phyloP scores from a whole-genome alignment of 2,113 vertebrate species.

The Mirza zaza region DNA sequence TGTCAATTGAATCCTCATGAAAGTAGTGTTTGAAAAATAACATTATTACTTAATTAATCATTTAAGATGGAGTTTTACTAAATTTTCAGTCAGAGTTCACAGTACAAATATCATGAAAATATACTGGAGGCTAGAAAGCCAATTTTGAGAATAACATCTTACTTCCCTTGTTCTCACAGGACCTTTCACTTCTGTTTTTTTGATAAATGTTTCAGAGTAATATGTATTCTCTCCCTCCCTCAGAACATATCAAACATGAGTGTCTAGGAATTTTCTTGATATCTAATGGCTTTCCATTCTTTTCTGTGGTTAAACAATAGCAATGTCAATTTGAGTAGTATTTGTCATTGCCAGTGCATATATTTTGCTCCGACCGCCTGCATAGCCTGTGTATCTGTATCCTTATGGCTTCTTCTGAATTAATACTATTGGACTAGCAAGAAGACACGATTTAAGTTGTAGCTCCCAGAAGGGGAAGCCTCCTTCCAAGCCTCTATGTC shows the following conservation, averaged over 20 bases:
- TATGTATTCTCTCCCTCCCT: background rate
- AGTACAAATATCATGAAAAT: background rate
- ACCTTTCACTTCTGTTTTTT: background rate
- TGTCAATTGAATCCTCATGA: background rate
- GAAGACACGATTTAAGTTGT: background rate
- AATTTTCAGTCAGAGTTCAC: background rate
- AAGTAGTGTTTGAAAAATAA: background rate
- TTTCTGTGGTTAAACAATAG: background rate
- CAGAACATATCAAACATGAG: background rate
- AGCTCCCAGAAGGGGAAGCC: background rate
- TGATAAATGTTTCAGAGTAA: background rate
- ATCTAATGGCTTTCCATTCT: background rate
- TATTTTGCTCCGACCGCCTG: background rate
- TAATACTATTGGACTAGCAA: background rate
- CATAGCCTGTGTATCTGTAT: background rate
- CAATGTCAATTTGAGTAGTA: background rate
- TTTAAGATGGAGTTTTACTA: conserved; percentile 17
- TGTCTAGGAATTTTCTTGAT: background rate
- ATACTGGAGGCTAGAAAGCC: background rate
- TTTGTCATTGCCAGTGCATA: background rate
- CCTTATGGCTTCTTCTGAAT: background rate
- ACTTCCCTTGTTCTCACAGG: background rate
- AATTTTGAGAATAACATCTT: background rate
- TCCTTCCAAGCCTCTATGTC: background rate
- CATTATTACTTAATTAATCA: background rate